phyloP scores from a whole-genome alignment of 2,888 invertebrate species.

The Junonia oenone region DNA sequence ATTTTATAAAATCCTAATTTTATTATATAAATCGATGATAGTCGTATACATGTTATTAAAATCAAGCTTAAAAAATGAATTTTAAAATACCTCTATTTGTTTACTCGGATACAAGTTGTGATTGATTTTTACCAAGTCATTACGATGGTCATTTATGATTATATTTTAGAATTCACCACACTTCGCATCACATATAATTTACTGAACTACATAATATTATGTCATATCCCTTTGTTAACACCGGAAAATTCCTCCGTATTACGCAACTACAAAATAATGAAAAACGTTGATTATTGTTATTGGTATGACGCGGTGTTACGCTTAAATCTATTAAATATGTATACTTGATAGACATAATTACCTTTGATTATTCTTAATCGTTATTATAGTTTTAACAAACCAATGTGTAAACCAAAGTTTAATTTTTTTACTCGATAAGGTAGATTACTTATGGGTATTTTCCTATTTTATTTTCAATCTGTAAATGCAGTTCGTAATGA shows the following conservation, averaged over 20 bases:
- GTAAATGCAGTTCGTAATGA: no score
- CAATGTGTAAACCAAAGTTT: neutral
- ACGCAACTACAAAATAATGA: neutral
- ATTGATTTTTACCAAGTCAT: neutral
- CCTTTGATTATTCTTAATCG: neutral
- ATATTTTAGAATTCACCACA: neutral
- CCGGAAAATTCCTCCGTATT: conserved; percentile 5
- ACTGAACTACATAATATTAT: conserved; percentile 8
- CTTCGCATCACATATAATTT: neutral
- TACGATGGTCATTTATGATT: conserved; percentile 2
- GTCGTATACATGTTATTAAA: no score
- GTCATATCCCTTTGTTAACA: conserved; percentile 16
- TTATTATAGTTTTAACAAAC: no score
- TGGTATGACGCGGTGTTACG: neutral
- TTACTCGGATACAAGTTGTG: neutral
- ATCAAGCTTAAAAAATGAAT: no score
- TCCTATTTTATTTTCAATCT: no score
- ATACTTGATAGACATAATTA: neutral
- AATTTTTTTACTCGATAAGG: no score
- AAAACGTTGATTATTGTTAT: neutral
- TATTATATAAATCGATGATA: no score
- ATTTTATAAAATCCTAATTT: no score
- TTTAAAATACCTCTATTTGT: neutral
- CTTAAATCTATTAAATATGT: neutral
- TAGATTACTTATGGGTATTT: no score